Evolutionary conservation across 2,888 invertebrate genomes (phyloP), one percentile per base, ranked within the genome.

Genomic region (Parnassius smintheus): DNA sequence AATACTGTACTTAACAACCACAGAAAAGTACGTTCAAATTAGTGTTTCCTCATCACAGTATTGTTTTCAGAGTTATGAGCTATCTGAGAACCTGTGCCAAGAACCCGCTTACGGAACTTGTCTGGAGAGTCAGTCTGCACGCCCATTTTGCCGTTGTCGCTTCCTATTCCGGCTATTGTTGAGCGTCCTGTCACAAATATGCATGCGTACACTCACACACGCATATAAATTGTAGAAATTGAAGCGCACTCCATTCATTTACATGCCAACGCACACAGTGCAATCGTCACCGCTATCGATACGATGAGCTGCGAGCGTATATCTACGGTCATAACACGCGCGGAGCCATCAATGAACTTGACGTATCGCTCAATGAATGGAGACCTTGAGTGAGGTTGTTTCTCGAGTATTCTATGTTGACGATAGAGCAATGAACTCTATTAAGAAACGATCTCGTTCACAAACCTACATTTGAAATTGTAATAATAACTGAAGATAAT

Each of bases 101-200:
- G 83, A 84, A 82, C 85, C 82, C 78, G 76, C 72, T 83, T 80
- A 85, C 87, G 87, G 86, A 87, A 83, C 88, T 83, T 80, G 82
- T 82, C 82, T 82, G 81, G 76, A 71, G 82, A 81, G 77, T 72
- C 76, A 77, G 83, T 82, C 82, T 78, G 81, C 78, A 67, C 81
- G 81, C 81, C 80, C 84, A 80, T 84, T 85, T 85, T 81, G 85
- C 82, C 80, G 79, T 79, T 77, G 82, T 78, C 82, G 84, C 87
- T 89, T 89, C 89, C 90, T 87, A 89, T 89, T 90, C 89, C 90
- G 89, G 89, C 88, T 86, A 89, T 89, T 90, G 90, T 90, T 84
- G 82, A 78, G 83, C 88, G 86, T 88, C 88, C 88, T 87, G 88
- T 83, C 79, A 74, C 77, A 72, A 77, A 77, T 76, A 78, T 75